Base-by-base conservation (phyloP, 53 echinoderm and acorn worm genomes). In the Paracentrotus lividus region DNA sequence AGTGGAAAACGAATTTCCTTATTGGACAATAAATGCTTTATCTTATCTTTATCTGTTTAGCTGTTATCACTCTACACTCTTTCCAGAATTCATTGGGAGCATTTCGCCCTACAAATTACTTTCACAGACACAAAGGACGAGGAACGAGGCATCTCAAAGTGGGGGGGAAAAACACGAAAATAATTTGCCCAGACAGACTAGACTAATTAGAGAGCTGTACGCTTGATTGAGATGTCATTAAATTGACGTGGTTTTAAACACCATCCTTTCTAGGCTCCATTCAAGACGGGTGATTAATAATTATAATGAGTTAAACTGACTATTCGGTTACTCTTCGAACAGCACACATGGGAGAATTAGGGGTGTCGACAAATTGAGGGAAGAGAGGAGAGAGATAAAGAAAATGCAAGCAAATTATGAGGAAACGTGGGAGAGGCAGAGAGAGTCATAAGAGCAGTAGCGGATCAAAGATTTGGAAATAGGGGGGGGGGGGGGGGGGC, bases 161-260 rank as follows among this genome's bases (percentile, higher is more conserved):
- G 12, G 4, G 5, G 21, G 40, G 20, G 20, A 38, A 64, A 31
- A 31, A 31, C 27, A 7, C 20, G 49, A 49, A 47, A 49, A 85
- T 49, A 3, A 49, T 49, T 49, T 85, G 49, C 85, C 49, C 85
- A n/a, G 85, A 85, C 27, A 16, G 26, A 85, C 51, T 52, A 85
- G 85, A 85, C 85, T 51, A 85, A 85, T 85, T 85, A 85, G 49
- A 51, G 29, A 52, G 49, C 52, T 18, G 52, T 27, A 85, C 29
- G 85, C 85, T 85, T 85, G 49, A 85, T 85, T 49, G 32, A 85
- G 85, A 85, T 85, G 32, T 85, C 85, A 85, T 85, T 85, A 49
- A 5, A 49, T 49, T 31, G 29, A 49, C 8, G 32, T 7, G 85
- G 20, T 31, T 49, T 49, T 29, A 49, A 85, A 85, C 85, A 72